phyloP scores from a whole-genome alignment of 2,113 vertebrate species.

The Phodopus roborovskii region DNA sequence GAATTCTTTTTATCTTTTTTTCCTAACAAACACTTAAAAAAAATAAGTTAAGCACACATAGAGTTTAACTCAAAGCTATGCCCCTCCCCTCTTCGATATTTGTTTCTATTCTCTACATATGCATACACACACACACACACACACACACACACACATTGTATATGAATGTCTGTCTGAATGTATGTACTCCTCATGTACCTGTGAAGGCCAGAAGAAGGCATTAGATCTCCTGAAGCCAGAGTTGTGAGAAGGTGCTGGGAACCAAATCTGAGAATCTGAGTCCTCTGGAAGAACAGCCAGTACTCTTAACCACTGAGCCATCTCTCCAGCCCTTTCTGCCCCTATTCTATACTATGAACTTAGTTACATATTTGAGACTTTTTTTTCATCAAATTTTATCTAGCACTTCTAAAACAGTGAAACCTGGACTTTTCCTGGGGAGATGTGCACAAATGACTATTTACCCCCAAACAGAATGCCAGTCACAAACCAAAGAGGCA shows the following conservation, averaged over 20 bases:
- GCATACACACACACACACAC: too few relatives aligned
- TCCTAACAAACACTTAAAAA: not conserved
- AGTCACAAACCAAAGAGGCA: not conserved
- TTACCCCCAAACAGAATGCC: not conserved
- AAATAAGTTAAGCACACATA: not conserved
- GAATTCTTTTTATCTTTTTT: not conserved
- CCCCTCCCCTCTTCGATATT: not conserved
- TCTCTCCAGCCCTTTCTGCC: not conserved
- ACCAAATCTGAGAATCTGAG: not conserved
- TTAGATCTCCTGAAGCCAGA: not conserved
- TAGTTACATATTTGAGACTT: not conserved
- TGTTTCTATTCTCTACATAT: not conserved
- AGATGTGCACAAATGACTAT: not conserved
- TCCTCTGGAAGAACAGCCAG: not conserved
- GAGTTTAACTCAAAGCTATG: not conserved
- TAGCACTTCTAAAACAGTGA: not conserved
- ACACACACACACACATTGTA: too few relatives aligned
- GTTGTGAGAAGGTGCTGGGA: not conserved
- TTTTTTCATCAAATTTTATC: not conserved
- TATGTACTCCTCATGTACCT: not conserved
- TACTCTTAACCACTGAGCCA: not conserved
- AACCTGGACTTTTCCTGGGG: not conserved
- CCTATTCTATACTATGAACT: not conserved
- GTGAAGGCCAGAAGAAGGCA: not conserved
- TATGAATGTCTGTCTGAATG: not conserved